These are phyloP conservation scores for Trididemnum clinides DNA, from an alignment of 23 tunicate species.

Conservation along the genomic window DNA sequence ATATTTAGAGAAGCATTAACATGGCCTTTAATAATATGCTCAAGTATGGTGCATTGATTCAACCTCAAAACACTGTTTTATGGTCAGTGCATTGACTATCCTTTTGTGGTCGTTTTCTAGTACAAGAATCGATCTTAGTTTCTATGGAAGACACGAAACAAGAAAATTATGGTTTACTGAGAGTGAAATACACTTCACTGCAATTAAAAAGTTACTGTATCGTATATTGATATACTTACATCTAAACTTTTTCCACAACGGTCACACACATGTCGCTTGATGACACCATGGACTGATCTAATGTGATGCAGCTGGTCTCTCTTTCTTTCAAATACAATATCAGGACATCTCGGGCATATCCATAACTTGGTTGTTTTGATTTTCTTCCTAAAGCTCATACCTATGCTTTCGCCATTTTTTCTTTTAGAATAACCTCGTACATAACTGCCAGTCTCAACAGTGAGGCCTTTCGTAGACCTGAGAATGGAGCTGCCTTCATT, in stretches of 20 bases:
- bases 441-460: not conserved
- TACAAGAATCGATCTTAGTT: too few relatives aligned
- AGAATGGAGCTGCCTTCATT: not conserved
- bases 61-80: too few relatives aligned
- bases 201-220: too few relatives aligned
- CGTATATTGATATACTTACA: constrained; percentile 32
- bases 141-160: too few relatives aligned
- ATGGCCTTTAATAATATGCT: too few relatives aligned
- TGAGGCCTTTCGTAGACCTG: constrained; percentile 14
- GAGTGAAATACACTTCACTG: too few relatives aligned
- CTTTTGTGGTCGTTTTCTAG: too few relatives aligned
- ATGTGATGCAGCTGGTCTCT: constrained; percentile 51
- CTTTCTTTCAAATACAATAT: constrained; percentile 55
- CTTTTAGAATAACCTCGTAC: not conserved
- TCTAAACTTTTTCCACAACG: constrained; percentile 60
- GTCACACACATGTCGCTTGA: constrained; percentile 53
- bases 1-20: too few relatives aligned
- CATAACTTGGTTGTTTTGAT: constrained; percentile 20
- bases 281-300: constrained; percentile 31
- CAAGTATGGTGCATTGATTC: too few relatives aligned
- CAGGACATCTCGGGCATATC: constrained; percentile 62
- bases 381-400: not conserved
- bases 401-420: not conserved
- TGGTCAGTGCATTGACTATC: too few relatives aligned
- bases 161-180: too few relatives aligned